These are phyloP conservation scores for Sardina pilchardus DNA, from an alignment of 2,113 vertebrate species.

Conservation along the genomic window DNA sequence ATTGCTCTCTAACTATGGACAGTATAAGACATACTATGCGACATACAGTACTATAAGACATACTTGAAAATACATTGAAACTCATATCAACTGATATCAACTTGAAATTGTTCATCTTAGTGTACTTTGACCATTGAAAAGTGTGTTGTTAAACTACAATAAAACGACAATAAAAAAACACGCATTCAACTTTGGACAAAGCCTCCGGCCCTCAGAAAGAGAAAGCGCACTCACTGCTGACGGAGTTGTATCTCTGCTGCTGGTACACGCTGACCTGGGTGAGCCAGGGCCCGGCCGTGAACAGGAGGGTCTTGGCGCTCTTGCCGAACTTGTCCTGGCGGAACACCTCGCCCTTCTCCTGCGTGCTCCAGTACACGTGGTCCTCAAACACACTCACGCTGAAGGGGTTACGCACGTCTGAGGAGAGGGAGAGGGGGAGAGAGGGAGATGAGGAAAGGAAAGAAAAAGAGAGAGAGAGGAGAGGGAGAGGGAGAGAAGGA, in stretches of 20 bases:
- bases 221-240: slow-evolving; percentile 52
- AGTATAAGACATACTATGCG: no score
- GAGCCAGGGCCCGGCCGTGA: slow-evolving; percentile 70
- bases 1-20: no score
- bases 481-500: background rate
- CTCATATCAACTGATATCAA: no score
- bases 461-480: background rate
- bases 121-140: no score
- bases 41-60: no score
- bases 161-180: no score
- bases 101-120: no score
- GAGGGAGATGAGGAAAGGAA: no score
- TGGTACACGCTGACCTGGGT: slow-evolving; percentile 68
- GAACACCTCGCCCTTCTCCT: slow-evolving; percentile 70
- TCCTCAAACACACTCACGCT: slow-evolving; percentile 70
- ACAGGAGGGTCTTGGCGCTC: slow-evolving; percentile 60
- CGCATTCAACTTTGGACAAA: no score
- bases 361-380: slow-evolving; percentile 70
- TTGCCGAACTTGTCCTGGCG: slow-evolving; percentile 70
- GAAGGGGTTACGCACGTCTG: slow-evolving; percentile 69
- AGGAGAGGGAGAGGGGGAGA: background rate
- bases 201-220: no score
- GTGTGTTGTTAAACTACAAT: no score
- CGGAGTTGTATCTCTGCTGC: slow-evolving; percentile 70
- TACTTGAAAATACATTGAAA: no score